Percentiles rank a stretch among this genome's conserved stretches.
Conservation (phyloP, 2,113 vertebrate genomes). For the Erpornis zantholeuca region DNA sequence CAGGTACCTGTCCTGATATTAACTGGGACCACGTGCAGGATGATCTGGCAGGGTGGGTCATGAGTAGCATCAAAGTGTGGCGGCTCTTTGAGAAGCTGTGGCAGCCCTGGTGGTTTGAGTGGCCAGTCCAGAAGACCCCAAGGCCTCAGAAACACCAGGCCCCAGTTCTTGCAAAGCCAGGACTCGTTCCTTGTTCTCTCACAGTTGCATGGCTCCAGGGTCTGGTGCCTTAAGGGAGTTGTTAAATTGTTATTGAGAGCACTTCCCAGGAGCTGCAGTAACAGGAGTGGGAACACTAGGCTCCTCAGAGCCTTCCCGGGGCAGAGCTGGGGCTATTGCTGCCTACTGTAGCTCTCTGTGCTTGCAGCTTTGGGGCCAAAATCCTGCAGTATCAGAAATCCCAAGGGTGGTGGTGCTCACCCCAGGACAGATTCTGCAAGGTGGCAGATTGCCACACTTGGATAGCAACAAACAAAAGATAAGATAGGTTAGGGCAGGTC, state of each 20-base stretch:
- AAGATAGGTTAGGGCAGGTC: background rate
- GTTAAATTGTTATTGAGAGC: fast-evolving
- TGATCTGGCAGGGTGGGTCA: background rate
- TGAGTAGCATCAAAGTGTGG: fast-evolving
- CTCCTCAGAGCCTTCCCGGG: fast-evolving
- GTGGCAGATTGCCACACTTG: background rate
- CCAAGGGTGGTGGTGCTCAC: background rate
- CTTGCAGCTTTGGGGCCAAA: background rate
- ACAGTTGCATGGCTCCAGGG: background rate
- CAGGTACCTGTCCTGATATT: conserved; percentile 36
- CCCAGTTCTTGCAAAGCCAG: background rate
- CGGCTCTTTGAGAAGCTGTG: background rate
- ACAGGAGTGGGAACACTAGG: background rate
- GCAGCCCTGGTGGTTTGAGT: background rate
- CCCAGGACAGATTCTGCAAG: background rate
- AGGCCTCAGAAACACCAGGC: background rate
- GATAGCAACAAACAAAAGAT: background rate
- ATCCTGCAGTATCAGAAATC: background rate
- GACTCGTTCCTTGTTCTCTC: background rate
- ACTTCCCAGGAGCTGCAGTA: background rate
- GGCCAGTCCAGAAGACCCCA: background rate
- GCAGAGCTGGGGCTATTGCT: fast-evolving
- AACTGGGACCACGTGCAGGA: fast-evolving
- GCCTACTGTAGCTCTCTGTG: background rate
- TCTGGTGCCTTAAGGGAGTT: background rate